phyloP scores from a whole-genome alignment of 2,113 vertebrate species.

The Rhinolophus sinicus region DNA sequence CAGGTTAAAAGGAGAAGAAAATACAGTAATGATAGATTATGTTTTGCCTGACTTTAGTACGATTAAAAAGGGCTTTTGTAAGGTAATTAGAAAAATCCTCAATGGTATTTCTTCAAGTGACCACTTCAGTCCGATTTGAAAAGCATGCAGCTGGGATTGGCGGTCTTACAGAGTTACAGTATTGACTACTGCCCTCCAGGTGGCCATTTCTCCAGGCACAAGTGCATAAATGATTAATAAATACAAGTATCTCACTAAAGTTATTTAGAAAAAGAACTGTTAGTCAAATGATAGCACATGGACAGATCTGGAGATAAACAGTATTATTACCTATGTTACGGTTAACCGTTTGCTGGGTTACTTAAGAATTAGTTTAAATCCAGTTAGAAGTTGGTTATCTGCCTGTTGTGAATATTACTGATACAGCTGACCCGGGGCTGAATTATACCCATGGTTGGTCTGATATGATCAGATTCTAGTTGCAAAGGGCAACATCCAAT shows the following conservation, averaged over 20 bases:
- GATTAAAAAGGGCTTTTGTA: constrained; percentile 99
- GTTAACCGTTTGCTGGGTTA: not conserved
- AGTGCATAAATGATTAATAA: constrained; percentile 13
- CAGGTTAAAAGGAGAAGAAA: constrained; percentile 96
- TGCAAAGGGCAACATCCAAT: not conserved
- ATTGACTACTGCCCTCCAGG: not conserved
- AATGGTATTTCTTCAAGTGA: not conserved
- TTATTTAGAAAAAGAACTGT: constrained; percentile 4
- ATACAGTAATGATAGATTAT: constrained; percentile 95
- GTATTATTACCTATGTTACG: not conserved
- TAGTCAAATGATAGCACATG: not conserved
- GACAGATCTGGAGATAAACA: constrained; percentile 32
- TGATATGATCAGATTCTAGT: not conserved
- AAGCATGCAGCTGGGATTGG: not conserved
- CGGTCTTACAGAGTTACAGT: not conserved
- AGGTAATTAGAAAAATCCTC: constrained; percentile 86
- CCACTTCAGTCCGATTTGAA: not conserved
- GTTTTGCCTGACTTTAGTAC: constrained; percentile 98
- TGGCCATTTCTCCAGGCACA: not conserved
- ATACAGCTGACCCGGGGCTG: not conserved
- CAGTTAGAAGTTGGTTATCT: constrained; percentile 14
- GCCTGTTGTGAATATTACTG: constrained; percentile 11
- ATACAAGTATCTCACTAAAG: not conserved
- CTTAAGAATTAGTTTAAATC: constrained; percentile 41
- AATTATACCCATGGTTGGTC: not conserved